phyloP scores from a whole-genome alignment of 2,797 vertebrate species.

The Acipenser oxyrinchus region DNA sequence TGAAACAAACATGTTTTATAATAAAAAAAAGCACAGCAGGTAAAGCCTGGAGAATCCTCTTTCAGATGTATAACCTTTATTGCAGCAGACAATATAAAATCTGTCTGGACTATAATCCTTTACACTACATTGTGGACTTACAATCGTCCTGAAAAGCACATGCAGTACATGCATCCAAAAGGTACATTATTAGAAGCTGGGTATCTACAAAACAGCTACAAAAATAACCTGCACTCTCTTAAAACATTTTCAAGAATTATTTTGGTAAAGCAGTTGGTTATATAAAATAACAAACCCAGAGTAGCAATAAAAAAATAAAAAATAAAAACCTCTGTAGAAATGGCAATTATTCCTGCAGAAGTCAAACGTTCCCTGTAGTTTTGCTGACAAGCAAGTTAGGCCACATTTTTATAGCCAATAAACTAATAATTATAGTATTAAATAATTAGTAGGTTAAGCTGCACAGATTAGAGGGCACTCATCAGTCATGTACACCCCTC shows the following conservation, averaged over 20 bases:
- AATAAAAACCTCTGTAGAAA: conserved; percentile 49
- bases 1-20: too few relatives aligned
- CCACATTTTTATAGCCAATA: conserved; percentile 69
- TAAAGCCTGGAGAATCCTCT: too few relatives aligned
- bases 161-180: too few relatives aligned
- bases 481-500: conserved; percentile 42
- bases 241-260: conserved; percentile 28
- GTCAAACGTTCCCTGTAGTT: conserved; percentile 57
- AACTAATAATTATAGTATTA: conserved; percentile 59
- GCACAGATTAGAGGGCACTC: conserved; percentile 64
- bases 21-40: too few relatives aligned
- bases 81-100: too few relatives aligned
- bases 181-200: too few relatives aligned
- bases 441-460: conserved; percentile 70
- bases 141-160: too few relatives aligned
- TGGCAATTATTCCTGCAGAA: conserved; percentile 54
- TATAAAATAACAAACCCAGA: conserved; percentile 34
- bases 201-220: neutral
- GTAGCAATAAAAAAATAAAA: conserved; percentile 38
- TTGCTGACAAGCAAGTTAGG: conserved; percentile 66
- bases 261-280: conserved; percentile 36
- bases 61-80: too few relatives aligned
- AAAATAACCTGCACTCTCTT: conserved; percentile 26
- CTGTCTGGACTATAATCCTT: too few relatives aligned
- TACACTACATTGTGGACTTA: too few relatives aligned